Percentiles rank a stretch among this genome's conserved stretches.
phyloP scores from a whole-genome alignment of 2,797 vertebrate genomes.

The Lindbergichthys nudifrons region DNA sequence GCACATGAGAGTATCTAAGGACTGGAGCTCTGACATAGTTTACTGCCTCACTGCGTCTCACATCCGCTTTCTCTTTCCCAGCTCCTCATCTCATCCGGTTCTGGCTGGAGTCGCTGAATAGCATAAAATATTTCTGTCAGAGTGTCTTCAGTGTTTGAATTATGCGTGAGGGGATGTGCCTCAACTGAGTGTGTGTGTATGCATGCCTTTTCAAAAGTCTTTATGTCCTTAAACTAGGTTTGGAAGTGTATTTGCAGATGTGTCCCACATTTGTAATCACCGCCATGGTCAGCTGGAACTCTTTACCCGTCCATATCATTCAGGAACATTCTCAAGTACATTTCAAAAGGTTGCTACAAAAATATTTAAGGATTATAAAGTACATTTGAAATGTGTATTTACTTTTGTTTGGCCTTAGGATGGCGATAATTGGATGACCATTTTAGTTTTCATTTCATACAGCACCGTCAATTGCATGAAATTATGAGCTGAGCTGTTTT shows the following conservation, averaged over 20 bases:
- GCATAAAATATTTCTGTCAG: conserved; percentile 48
- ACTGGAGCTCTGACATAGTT: conserved; percentile 58
- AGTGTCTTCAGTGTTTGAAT: conserved; percentile 45
- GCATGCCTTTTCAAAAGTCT: conserved; percentile 14
- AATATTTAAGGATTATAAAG: no score
- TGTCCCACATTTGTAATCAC: neutral
- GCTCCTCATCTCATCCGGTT: conserved; percentile 39
- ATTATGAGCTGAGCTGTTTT: no score
- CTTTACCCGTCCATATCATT: no score
- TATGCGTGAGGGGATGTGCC: conserved; percentile 29
- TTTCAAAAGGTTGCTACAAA: no score
- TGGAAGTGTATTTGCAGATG: conserved; percentile 1
- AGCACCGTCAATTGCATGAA: no score
- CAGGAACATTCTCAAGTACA: no score
- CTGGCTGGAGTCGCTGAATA: conserved; percentile 40
- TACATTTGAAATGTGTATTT: no score
- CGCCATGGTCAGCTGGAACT: neutral
- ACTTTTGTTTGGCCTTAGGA: no score
- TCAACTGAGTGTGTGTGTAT: conserved; percentile 13
- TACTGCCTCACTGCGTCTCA: conserved; percentile 60
- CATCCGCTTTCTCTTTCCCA: conserved; percentile 44
- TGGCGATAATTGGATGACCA: no score
- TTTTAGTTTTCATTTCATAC: no score
- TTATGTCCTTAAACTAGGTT: conserved; percentile 14
- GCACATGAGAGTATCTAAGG: conserved; percentile 24